A percentile compares a stretch with the other conserved stretches of the same genome.
These are phyloP conservation scores for Schlechtendalia chinensis DNA, from an alignment of 1,140 invertebrate species.

Conservation along the genomic window DNA sequence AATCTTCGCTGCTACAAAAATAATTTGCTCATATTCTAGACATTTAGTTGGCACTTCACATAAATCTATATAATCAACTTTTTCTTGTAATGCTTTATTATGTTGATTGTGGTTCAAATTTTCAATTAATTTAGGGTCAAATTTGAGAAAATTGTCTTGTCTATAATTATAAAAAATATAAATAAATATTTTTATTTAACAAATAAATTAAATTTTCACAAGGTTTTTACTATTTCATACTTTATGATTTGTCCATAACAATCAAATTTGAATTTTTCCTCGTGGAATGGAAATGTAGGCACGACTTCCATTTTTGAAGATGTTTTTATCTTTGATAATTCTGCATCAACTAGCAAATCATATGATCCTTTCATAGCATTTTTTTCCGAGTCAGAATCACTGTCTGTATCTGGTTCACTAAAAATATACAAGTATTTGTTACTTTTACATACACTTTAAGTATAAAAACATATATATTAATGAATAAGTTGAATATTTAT, in stretches of 20 bases:
- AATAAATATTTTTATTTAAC: constrained; percentile 33
- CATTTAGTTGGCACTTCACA: constrained; percentile 87
- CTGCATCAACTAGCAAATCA: constrained; percentile 69
- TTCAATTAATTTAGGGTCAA: neutral
- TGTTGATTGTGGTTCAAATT: constrained; percentile 44
- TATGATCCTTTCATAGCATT: constrained; percentile 79
- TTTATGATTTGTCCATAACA: constrained; percentile 93
- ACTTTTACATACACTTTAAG: too few relatives aligned
- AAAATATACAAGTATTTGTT: neutral
- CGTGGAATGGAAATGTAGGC: constrained; percentile 93
- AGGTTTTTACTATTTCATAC: constrained; percentile 53
- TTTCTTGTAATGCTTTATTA: constrained; percentile 36
- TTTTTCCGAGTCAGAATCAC: constrained; percentile 77
- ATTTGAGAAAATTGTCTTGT: constrained; percentile 50
- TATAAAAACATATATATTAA: neutral
- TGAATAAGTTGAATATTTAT: too few relatives aligned
- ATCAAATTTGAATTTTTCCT: constrained; percentile 89
- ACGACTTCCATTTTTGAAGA: constrained; percentile 74
- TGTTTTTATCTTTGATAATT: constrained; percentile 74
- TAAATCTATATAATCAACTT: constrained; percentile 59
- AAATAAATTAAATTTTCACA: too few relatives aligned
- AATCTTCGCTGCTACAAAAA: constrained; percentile 81
- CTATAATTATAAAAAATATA: constrained; percentile 53
- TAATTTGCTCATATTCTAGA: constrained; percentile 69
- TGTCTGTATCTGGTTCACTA: constrained; percentile 55